Evolutionary conservation across 92 coral and sea anemone genomes (phyloP).

Genomic region (Hydrozoanthus gracilis): DNA sequence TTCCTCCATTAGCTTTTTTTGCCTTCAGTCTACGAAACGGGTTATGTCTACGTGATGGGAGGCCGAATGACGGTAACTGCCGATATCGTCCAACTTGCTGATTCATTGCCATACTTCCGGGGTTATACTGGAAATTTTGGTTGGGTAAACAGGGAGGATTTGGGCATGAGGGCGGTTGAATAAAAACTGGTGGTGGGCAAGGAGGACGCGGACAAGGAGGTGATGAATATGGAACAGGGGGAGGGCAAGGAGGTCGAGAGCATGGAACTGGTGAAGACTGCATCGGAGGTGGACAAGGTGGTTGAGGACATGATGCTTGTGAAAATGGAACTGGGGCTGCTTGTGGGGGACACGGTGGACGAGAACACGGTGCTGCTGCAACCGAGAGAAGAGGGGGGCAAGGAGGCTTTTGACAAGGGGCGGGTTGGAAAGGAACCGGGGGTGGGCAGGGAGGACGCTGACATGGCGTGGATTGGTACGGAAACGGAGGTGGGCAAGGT

Average conservation of each 20-base stretch:
- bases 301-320: conserved; percentile 3
- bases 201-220: conserved; percentile 11
- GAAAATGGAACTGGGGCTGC: background rate
- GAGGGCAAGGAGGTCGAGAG: conserved; percentile 22
- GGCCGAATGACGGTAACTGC: background rate
- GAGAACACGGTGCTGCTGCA: conserved; percentile 30
- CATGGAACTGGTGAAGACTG: background rate
- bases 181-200: conserved; percentile 5
- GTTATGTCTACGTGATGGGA: conserved; percentile 40
- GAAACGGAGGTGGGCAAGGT: background rate
- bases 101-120: background rate
- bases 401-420: background rate
- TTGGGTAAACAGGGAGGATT: conserved; percentile 13
- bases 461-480: conserved; percentile 22
- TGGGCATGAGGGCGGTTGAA: background rate
- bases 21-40: conserved; percentile 22
- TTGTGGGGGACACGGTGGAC: conserved; percentile 29
- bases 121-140: background rate
- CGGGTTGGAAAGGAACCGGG: background rate
- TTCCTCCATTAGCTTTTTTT: background rate
- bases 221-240: background rate
- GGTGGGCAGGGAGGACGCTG: conserved; percentile 41
- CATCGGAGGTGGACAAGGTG: background rate
- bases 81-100: background rate
- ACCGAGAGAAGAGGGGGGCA: background rate